Evolutionary conservation across 1,140 invertebrate genomes (phyloP).

Genomic region (Drosophila nasuta): DNA sequence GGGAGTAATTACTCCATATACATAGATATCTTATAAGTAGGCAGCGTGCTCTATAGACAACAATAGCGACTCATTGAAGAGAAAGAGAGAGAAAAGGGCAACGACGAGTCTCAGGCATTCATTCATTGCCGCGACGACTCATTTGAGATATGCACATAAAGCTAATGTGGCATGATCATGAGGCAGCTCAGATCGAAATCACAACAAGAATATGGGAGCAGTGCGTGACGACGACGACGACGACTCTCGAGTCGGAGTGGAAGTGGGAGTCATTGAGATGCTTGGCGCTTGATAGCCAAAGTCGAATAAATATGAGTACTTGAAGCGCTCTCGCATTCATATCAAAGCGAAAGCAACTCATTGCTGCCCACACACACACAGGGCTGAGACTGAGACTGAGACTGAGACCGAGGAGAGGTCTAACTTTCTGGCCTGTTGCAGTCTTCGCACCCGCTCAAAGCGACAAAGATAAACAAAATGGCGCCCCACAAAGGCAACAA

Average conservation of each 20-base stretch:
- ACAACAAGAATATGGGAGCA: slow-evolving; percentile 56
- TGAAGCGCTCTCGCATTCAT: no score
- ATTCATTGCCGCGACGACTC: slow-evolving; percentile 32
- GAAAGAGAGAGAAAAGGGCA: neutral
- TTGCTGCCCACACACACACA: slow-evolving; percentile 2
- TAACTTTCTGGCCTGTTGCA: slow-evolving; percentile 58
- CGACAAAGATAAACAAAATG: slow-evolving; percentile 82
- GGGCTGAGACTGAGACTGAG: neutral
- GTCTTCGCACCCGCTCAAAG: slow-evolving; percentile 46
- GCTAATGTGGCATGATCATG: slow-evolving; percentile 69
- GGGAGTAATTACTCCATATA: slow-evolving; percentile 1
- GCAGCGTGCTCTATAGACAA: slow-evolving; percentile 19
- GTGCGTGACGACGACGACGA: slow-evolving; percentile 31
- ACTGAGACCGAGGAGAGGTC: neutral
- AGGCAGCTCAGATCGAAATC: slow-evolving; percentile 52
- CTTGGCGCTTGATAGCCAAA: slow-evolving; percentile 34
- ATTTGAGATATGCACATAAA: slow-evolving; percentile 32
- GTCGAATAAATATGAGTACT: neutral
- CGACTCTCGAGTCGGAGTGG: neutral
- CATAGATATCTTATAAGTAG: neutral
- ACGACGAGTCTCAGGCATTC: neutral
- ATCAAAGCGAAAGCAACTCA: no score
- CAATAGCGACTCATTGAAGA: slow-evolving; percentile 36
- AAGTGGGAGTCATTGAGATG: slow-evolving; percentile 25
- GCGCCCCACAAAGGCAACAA: slow-evolving; percentile 46